Conservation (phyloP, 1,140 invertebrate genomes). For the Pseudomyrmex gracilis region DNA sequence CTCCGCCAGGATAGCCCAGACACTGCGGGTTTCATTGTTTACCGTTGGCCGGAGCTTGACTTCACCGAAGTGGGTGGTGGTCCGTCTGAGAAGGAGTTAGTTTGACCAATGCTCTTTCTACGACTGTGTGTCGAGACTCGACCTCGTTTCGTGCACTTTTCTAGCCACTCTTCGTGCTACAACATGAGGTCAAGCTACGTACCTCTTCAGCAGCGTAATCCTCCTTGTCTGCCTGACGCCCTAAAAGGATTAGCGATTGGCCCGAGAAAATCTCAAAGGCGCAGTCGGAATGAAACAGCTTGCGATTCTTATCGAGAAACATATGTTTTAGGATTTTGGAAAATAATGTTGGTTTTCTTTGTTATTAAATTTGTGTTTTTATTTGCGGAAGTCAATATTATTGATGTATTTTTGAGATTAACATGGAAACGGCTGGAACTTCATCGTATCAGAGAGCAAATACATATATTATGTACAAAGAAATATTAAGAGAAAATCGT, state of each 20-base stretch:
- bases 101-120: constrained; percentile 66
- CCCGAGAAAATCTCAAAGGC: constrained; percentile 24
- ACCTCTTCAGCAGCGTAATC: constrained; percentile 17
- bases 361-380: not conserved
- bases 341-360: not conserved
- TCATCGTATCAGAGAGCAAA: constrained; percentile 1
- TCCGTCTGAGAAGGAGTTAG: constrained; percentile 63
- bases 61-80: constrained; percentile 29
- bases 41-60: constrained; percentile 69
- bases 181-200: constrained; percentile 27
- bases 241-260: constrained; percentile 51
- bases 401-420: too few relatives aligned
- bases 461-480: not conserved
- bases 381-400: not conserved
- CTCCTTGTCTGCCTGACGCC: constrained; percentile 33
- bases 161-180: constrained; percentile 56
- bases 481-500: not conserved
- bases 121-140: constrained; percentile 60
- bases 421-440: not conserved
- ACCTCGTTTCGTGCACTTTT: constrained; percentile 68
- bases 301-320: constrained; percentile 19
- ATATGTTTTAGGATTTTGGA: not conserved
- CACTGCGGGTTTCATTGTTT: constrained; percentile 82
- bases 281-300: not conserved
- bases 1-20: constrained; percentile 67